A percentile compares a stretch with the other conserved stretches of the same genome.
These are phyloP conservation scores for Dasypolia templi DNA, from an alignment of 2,888 invertebrate species.

Conservation along the genomic window DNA sequence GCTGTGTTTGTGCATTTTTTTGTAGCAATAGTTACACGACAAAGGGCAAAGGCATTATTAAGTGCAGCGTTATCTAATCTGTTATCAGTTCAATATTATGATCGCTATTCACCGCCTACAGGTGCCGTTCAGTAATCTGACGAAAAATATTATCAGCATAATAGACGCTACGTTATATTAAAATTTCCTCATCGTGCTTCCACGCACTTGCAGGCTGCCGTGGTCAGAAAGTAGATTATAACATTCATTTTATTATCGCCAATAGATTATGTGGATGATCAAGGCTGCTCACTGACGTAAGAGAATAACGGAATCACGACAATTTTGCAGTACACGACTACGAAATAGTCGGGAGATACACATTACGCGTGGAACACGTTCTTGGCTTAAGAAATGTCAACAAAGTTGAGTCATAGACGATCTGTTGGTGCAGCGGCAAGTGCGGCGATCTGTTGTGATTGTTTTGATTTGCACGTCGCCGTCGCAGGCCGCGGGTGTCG, in stretches of 20 bases:
- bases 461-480: slow-evolving; percentile 78
- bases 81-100: slow-evolving; percentile 86
- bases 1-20: slow-evolving; percentile 15
- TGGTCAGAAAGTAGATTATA: slow-evolving; percentile 73
- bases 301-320: slow-evolving; percentile 68
- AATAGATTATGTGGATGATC: slow-evolving; percentile 79
- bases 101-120: slow-evolving; percentile 79
- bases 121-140: slow-evolving; percentile 69
- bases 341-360: slow-evolving; percentile 19
- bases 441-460: slow-evolving; percentile 69
- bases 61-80: slow-evolving; percentile 87
- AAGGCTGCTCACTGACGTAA: slow-evolving; percentile 85
- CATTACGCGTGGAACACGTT: slow-evolving; percentile 38
- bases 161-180: slow-evolving; percentile 53
- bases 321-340: slow-evolving; percentile 18
- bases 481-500: slow-evolving; percentile 25
- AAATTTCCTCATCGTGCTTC: slow-evolving; percentile 64
- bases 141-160: slow-evolving; percentile 63
- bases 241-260: slow-evolving; percentile 69
- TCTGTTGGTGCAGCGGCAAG: slow-evolving; percentile 45
- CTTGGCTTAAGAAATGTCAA: slow-evolving; percentile 64
- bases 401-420: slow-evolving; percentile 55
- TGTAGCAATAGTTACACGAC: slow-evolving; percentile 29
- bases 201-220: slow-evolving; percentile 51
- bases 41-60: slow-evolving; percentile 76